Evolutionary conservation across 2,888 invertebrate genomes (phyloP), one percentile per base, ranked within the genome.

Genomic region (Cerastis rubricosa): DNA sequence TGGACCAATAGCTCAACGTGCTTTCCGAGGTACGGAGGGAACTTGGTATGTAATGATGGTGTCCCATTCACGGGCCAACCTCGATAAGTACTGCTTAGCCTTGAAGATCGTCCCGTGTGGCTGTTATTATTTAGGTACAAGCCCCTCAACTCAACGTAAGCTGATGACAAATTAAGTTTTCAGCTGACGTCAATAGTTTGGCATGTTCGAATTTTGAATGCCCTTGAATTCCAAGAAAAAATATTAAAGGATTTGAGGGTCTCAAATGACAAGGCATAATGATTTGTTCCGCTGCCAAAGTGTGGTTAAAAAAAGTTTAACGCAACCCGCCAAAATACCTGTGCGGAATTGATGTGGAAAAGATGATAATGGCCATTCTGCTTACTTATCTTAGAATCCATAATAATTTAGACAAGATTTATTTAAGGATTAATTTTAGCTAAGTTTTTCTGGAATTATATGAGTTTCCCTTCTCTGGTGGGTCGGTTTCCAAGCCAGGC

Each of bases 151-250:
- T 43, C n/a, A 43, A 64, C 29, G 7, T 59, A 29, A 40, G 63
- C n/a, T 14, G 40, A 43, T 64, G 40, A 61, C 35, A 65, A 22
- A 25, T 78, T 67, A 80, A 71, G 76, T 87, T 72, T 79, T 61
- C 45, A 57, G 22, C 29, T 85, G 59, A 83, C 69, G 57, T 85
- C 83, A 81, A 35, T 25, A 7, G 59, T 54, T 59, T 59, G 68
- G 65, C 11, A 72, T 83, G 59, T 80, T 85, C 57, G 51, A 76
- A 74, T 47, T 74, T 81, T 65, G 40, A 72, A 61, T 35, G 64
- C n/a, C 61, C n/a, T 71, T 45, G 57, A 51, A 76, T 84, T 84
- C 85, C 63, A 35, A n/a, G 85, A 71, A 83, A 29, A 81, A 29
- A 43, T 61, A n/a, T 29, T 22, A 69, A 51, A 67, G 12, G 22